phyloP scores from a whole-genome alignment of 53 echinoderm and acorn worm genomes.

The Pentamera pediparva region DNA sequence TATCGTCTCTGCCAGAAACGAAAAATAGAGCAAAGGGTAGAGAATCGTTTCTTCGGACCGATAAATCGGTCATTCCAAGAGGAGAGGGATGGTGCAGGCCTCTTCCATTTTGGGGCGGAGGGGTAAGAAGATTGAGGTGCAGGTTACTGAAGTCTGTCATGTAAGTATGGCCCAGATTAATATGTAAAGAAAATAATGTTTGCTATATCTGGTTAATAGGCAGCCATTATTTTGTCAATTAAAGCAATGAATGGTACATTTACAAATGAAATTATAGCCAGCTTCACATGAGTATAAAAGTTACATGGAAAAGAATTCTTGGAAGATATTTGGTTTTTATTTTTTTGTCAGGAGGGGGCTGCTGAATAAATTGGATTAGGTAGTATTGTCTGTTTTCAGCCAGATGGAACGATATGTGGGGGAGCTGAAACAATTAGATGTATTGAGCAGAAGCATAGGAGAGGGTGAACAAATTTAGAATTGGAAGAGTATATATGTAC shows the following conservation, averaged over 20 bases:
- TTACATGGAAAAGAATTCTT: neutral
- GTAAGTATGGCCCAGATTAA: neutral
- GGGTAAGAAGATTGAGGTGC: neutral
- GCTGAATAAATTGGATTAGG: too few relatives aligned
- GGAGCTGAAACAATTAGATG: too few relatives aligned
- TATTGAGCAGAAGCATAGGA: constrained; percentile 19
- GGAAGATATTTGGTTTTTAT: neutral
- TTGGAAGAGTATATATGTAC: constrained; percentile 11
- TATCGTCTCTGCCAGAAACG: constrained; percentile 27
- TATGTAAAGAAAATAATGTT: neutral
- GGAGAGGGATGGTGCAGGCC: neutral
- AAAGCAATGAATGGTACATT: too few relatives aligned
- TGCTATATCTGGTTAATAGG: constrained; percentile 20
- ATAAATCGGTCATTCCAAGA: neutral
- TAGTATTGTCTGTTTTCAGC: too few relatives aligned
- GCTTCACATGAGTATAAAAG: neutral
- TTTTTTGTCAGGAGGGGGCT: neutral
- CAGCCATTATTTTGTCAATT: too few relatives aligned
- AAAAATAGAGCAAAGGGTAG: constrained; percentile 24
- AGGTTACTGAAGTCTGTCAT: neutral
- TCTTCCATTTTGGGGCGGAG: neutral
- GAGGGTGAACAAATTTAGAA: constrained; percentile 28
- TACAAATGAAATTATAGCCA: too few relatives aligned
- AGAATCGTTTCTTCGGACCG: neutral
- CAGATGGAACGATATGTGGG: too few relatives aligned